Evolutionary conservation across 2,797 vertebrate species (phyloP).

Genomic region (Scleropages formosus): DNA sequence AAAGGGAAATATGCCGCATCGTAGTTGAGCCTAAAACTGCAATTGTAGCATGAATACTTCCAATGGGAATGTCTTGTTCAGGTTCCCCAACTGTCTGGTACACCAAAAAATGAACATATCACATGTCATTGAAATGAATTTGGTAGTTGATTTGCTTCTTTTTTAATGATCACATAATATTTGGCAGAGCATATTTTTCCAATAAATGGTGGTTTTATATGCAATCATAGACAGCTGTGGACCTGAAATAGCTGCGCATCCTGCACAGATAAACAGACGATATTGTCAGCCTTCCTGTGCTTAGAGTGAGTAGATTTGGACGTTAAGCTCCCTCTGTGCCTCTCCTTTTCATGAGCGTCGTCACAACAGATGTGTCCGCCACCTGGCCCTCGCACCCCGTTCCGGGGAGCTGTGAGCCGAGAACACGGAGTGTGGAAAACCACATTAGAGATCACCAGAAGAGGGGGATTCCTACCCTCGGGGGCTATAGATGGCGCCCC

Average conservation of each 20-base stretch:
- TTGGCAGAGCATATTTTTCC: conserved; percentile 6
- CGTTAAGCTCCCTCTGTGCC: conserved; percentile 36
- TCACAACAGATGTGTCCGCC: conserved; percentile 44
- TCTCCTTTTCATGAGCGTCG: conserved; percentile 31
- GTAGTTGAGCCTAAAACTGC: too few species aligned
- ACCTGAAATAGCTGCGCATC: background rate
- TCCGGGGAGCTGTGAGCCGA: conserved; percentile 16
- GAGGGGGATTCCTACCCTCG: background rate
- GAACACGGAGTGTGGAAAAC: conserved; percentile 14
- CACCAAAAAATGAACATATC: background rate
- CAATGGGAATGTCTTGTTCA: background rate
- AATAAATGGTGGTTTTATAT: conserved; percentile 21
- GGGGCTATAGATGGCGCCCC: too few species aligned
- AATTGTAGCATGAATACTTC: background rate
- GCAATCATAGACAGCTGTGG: conserved; percentile 21
- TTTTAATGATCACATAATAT: background rate
- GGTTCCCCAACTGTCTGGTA: background rate
- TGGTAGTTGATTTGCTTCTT: background rate
- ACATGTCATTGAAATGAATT: background rate
- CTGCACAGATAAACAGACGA: background rate
- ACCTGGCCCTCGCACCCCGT: conserved; percentile 38
- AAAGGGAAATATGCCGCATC: too few species aligned
- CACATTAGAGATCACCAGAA: background rate
- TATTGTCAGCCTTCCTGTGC: background rate
- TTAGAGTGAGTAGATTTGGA: conserved; percentile 28